phyloP scores from a whole-genome alignment of 2,888 invertebrate species.

The Noctua janthina region DNA sequence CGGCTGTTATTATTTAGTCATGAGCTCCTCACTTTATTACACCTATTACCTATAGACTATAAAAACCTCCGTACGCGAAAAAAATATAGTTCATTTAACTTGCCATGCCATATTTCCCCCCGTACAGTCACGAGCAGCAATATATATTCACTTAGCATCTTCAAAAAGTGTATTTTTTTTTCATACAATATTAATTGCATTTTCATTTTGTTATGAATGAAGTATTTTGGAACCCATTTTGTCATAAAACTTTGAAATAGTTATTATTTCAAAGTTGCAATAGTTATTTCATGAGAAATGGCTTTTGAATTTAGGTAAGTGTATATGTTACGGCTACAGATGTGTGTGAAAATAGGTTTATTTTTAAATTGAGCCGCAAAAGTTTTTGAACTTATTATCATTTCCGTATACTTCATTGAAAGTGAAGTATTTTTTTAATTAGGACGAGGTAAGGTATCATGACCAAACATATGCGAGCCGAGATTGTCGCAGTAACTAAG shows the following conservation, averaged over 20 bases:
- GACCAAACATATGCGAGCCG: background rate
- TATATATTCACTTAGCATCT: background rate
- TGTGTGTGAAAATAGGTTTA: no score
- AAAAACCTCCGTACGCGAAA: slow-evolving; percentile 7
- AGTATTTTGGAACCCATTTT: background rate
- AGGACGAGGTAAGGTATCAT: no score
- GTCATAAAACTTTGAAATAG: background rate
- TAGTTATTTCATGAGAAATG: background rate
- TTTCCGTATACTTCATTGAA: no score
- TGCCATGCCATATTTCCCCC: slow-evolving; percentile 9
- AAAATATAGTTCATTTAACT: slow-evolving; percentile 35
- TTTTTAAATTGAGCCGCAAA: no score
- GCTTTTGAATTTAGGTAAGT: background rate
- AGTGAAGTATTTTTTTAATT: no score
- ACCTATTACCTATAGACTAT: background rate
- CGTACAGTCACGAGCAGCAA: background rate
- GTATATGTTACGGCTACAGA: no score
- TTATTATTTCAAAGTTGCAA: background rate
- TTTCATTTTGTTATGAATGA: background rate
- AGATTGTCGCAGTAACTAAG: background rate
- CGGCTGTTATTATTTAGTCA: background rate
- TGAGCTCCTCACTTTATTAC: background rate
- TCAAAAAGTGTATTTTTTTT: background rate
- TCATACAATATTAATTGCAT: background rate
- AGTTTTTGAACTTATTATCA: no score